Conservation (phyloP, 2,797 vertebrate species). For the Coendou prehensilis region DNA sequence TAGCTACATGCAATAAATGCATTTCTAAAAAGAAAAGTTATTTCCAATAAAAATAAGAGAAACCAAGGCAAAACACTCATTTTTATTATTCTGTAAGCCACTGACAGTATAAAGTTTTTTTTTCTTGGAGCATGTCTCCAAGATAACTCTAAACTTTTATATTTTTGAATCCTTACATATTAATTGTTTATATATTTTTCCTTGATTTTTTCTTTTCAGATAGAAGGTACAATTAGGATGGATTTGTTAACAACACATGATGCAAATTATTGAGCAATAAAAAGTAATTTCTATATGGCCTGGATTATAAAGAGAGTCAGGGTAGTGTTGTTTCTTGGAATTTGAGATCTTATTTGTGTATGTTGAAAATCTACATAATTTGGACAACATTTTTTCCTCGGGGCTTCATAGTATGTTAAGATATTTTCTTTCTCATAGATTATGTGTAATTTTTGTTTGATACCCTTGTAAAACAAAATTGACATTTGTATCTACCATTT, state of each 20-base stretch:
- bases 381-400: not conserved
- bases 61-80: not conserved
- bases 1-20: not conserved
- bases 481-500: not conserved
- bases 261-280: slow-evolving; percentile 12
- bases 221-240: not conserved
- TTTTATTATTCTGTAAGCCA: not conserved
- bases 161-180: not conserved
- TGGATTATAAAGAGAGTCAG: not conserved
- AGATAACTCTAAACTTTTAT: not conserved
- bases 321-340: not conserved
- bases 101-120: not conserved
- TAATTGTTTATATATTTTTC: not conserved
- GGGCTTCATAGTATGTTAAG: not conserved
- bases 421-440: not conserved
- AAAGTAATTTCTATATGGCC: not conserved
- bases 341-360: not conserved
- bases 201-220: not conserved
- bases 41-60: not conserved
- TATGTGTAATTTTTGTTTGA: not conserved
- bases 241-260: not conserved
- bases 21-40: not conserved
- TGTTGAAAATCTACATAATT: not conserved
- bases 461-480: not conserved
- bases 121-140: not conserved